Evolutionary conservation across 2,113 vertebrate species (phyloP), one percentile per base, ranked within the genome.

Genomic region (Mormyrus iriodes): DNA sequence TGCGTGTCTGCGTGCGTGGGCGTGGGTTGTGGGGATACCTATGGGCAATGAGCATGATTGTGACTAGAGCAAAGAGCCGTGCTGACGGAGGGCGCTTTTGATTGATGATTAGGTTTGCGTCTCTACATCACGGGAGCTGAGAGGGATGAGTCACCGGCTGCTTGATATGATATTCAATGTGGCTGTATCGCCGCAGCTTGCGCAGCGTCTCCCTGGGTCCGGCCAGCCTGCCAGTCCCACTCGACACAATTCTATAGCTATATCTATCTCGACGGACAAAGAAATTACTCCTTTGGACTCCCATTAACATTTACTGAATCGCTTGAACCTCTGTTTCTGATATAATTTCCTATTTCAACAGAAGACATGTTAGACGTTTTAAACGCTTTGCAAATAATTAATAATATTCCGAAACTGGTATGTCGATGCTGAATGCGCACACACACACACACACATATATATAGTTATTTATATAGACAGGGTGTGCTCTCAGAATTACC

Each of bases 101-200:
- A 92, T 93, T 95, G 95, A 93, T 94, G 92, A 92, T 90, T 93
- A 92, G 92, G 91, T 94, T 93, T 94, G 92, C 89, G 91, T 93
- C 89, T 91, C 91, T 89, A 91, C 91, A 90, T 93, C 93, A 92
- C 92, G 92, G 93, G 91, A 92, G 93, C 90, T 91, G 93, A 92
- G 90, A 89, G 92, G 91, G 94, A 96, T 96, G 96, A 96, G 93
- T 96, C 96, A 96, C 91, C 90, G 42, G 89, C 83, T 94, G 92
- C 92, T 90, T 93, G 91, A 92, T 94, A 92, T 90, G 93, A 93
- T 93, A 93, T 90, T 93, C 90, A 93, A 89, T 88, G 87, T 91
- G 92, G 92, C 92, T 93, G 92, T 91, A 89, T 90, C 89, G 90
- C 90, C 91, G 90, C 89, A 92, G 90, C 87, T 49, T 83, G 69